Conservation (phyloP, 2,797 vertebrate genomes). For the Arrhamphus sclerolepis region DNA sequence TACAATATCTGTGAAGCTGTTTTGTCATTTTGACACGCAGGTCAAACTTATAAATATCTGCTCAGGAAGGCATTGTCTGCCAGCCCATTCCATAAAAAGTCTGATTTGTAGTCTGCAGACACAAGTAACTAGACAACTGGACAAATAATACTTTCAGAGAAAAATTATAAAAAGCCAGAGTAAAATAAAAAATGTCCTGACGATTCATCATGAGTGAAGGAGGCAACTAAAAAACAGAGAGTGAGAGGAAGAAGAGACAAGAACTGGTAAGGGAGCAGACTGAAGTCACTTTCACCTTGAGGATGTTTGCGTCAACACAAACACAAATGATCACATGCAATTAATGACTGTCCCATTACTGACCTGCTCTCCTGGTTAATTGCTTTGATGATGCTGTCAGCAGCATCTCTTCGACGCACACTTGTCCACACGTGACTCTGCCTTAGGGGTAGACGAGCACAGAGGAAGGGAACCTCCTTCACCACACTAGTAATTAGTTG, state of each 20-base stretch:
- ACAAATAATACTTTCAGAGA: neutral
- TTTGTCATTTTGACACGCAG: no score
- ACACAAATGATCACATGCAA: constrained; percentile 17
- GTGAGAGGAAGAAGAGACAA: constrained; percentile 9
- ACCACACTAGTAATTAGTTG: constrained; percentile 22
- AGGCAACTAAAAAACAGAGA: neutral
- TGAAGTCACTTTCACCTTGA: constrained; percentile 58
- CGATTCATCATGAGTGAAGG: constrained; percentile 4
- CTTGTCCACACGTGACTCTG: constrained; percentile 35
- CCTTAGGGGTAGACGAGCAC: constrained; percentile 14
- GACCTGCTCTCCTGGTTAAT: constrained; percentile 44
- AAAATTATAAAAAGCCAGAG: neutral
- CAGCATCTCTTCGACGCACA: constrained; percentile 25
- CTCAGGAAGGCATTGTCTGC: neutral
- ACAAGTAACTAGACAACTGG: neutral
- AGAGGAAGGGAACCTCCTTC: constrained; percentile 16
- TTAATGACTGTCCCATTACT: constrained; percentile 44
- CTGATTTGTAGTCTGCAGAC: neutral
- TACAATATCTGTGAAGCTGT: no score
- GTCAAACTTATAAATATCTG: no score
- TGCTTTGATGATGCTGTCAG: constrained; percentile 45
- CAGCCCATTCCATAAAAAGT: neutral
- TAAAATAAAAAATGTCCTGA: neutral
- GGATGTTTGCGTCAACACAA: neutral
- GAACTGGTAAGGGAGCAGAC: constrained; percentile 16